phyloP scores from a whole-genome alignment of 2,113 vertebrate genomes.

The Notarius quadriscutis region DNA sequence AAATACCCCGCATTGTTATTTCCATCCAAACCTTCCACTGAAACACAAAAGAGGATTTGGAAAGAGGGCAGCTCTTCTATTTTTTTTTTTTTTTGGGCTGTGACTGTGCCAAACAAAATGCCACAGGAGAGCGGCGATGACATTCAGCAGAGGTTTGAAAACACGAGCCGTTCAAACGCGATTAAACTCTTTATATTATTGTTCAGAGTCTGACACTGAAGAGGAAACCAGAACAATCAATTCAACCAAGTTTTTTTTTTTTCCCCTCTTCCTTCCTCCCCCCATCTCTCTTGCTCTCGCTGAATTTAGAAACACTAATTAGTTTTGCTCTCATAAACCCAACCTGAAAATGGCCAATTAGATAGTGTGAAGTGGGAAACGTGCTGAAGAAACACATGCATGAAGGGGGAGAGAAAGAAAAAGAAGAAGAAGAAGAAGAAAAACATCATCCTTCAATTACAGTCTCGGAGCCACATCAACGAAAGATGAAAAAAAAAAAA shows the following conservation, averaged over 20 bases:
- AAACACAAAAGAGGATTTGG: conserved; percentile 62
- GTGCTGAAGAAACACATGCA: conserved; percentile 70
- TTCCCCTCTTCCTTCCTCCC: not conserved
- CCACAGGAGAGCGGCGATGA: conserved; percentile 64
- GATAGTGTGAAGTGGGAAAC: conserved; percentile 74
- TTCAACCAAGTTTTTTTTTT: conserved; percentile 58
- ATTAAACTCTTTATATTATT: conserved; percentile 76
- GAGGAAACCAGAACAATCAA: conserved; percentile 80
- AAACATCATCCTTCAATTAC: conserved; percentile 53
- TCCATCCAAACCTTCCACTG: conserved; percentile 64
- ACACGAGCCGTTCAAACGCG: conserved; percentile 69
- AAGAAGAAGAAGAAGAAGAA: conserved; percentile 26
- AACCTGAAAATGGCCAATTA: conserved; percentile 82
- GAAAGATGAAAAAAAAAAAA: conserved; percentile 8
- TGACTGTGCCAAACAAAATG: conserved; percentile 70
- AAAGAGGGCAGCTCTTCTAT: conserved; percentile 62
- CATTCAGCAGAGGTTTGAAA: conserved; percentile 68
- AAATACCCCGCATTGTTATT: conserved; percentile 57
- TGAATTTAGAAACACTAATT: conserved; percentile 84
- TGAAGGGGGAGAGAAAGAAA: conserved; percentile 50
- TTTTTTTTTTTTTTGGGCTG: not conserved
- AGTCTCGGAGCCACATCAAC: conserved; percentile 36
- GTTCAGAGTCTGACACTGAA: conserved; percentile 69
- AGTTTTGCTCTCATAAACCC: conserved; percentile 80
- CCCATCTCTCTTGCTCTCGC: conserved; percentile 55